Evolutionary conservation across 2,113 vertebrate species (phyloP).

Genomic region (Chionis minor): DNA sequence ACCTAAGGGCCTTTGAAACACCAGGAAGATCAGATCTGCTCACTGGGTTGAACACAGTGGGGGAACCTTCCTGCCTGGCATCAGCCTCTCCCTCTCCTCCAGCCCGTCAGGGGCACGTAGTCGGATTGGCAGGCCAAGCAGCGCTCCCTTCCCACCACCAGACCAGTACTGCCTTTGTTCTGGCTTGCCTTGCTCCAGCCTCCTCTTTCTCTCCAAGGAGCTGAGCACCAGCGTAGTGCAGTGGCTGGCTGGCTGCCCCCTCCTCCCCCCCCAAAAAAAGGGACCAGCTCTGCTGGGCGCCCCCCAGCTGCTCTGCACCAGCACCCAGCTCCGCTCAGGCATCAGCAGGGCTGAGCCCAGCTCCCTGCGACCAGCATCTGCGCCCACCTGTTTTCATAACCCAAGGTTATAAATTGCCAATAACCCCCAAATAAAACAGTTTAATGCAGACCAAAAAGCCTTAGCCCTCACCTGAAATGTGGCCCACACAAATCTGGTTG

Average conservation of each 20-base stretch:
- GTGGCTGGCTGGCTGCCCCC: neutral
- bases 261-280: neutral
- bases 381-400: neutral
- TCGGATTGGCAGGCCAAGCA: neutral
- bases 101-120: neutral
- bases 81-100: neutral
- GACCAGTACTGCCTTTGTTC: neutral
- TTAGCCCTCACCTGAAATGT: neutral
- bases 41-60: neutral
- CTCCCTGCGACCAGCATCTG: neutral
- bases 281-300: neutral
- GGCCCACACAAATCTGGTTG: neutral
- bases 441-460: neutral
- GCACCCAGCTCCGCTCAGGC: neutral
- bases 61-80: neutral
- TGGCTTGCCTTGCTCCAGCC: neutral
- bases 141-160: neutral
- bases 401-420: neutral
- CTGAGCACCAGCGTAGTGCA: neutral
- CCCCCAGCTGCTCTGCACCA: neutral
- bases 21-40: conserved; percentile 45
- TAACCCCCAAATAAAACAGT: conserved; percentile 21
- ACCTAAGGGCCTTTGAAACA: conserved; percentile 31
- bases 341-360: neutral
- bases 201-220: neutral